Evolutionary conservation across 2,888 invertebrate species (phyloP), one percentile per base, ranked within the genome.

Genomic region (Xanthia togata): DNA sequence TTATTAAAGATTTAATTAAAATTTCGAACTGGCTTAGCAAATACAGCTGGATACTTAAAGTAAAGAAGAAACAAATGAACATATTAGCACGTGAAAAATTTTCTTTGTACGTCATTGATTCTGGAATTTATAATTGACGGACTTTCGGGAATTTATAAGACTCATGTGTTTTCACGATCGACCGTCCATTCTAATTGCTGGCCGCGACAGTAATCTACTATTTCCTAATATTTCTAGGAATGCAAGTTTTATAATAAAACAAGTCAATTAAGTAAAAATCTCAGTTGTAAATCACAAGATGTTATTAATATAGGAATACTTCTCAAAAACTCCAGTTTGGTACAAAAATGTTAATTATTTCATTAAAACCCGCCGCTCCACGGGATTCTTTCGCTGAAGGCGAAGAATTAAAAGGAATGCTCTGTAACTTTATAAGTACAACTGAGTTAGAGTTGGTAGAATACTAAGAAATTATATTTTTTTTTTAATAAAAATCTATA

Each of bases 261-360:
- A 62, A 78, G 31, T 68, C 17, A 78, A 75, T 86, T 81, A 83
- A 79, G 11, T 59, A 81, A 86, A 78, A 79, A 81, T 84, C 67
- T 76, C 38, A 70, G 82, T 77, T 88, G 84, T 88, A 86, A 78
- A 83, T 82, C 38, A 86, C 69, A 65, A 84, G 69, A 70, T 67
- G 59, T 67, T 79, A 86, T 72, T 82, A 88, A 82, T 86, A 65
- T 80, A 77, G 68, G 55, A 81, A 84, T 81, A 82, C 82, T 87
- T 76, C 60, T 20, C 23, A 41, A 76, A 84, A 87, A 79, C 70
- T 82, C 63, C 68, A 74, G 44, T 84, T 78, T 73, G 75, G 64
- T 78, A 85, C 69, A 79, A 84, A 88, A 88, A 87, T 87, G 76
- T 88, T 88, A 87, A 88, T 88, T 87, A 87, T 85, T 88, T 83